Conservation (phyloP, 2,113 vertebrate species). For the Odontesthes bonariensis region DNA sequence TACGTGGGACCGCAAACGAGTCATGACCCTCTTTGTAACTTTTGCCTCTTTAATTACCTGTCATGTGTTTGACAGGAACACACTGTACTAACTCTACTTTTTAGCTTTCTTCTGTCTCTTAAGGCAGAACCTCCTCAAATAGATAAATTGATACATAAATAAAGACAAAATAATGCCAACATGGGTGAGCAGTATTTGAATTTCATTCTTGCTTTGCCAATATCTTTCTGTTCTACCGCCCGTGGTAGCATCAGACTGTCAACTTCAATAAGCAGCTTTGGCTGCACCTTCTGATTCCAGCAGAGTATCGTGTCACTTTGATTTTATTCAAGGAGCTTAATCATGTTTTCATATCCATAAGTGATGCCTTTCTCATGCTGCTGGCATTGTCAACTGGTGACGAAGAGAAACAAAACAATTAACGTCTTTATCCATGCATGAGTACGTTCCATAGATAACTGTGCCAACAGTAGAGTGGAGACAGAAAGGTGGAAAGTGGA, state of each 20-base stretch:
- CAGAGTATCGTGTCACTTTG: conserved; percentile 21
- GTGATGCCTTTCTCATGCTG: conserved; percentile 21
- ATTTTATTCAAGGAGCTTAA: conserved; percentile 18
- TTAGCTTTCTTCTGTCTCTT: no score
- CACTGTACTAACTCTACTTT: no score
- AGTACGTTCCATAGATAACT: neutral
- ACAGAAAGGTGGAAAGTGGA: neutral
- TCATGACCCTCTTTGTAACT: no score
- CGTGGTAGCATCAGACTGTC: conserved; percentile 17
- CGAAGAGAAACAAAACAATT: conserved; percentile 34
- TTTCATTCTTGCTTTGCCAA: neutral
- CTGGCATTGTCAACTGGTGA: conserved; percentile 36
- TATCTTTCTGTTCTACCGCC: neutral
- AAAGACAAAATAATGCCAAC: neutral
- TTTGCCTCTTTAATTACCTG: no score
- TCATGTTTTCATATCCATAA: conserved; percentile 22
- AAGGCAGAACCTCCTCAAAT: neutral
- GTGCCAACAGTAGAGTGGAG: neutral
- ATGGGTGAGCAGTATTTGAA: neutral
- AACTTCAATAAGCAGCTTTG: conserved; percentile 20
- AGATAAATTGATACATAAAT: neutral
- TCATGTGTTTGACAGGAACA: no score
- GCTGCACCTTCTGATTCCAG: conserved; percentile 10
- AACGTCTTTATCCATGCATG: conserved; percentile 8
- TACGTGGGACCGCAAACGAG: no score